Evolutionary conservation across 1,140 invertebrate genomes (phyloP), one percentile per base, ranked within the genome.

Genomic region (Anastrepha ludens): DNA sequence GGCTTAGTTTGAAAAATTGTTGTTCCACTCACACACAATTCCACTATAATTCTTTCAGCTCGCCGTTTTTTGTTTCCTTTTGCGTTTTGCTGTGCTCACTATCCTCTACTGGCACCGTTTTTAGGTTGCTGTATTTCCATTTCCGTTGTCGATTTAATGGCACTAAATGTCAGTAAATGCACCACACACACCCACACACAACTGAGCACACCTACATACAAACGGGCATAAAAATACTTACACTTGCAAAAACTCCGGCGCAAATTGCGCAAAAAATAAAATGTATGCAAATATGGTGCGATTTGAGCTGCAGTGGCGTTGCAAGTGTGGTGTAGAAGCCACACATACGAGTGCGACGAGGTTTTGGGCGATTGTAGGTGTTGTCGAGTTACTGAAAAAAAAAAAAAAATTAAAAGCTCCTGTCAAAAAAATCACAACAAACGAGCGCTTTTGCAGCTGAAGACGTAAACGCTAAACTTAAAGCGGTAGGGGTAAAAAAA

Each of bases 131-230:
- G 13, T 81, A 55, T 50, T 81, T 81, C 74, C 74, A 81, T 81
- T 81, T 81, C 74, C 74, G 74, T 81, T 81, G 47, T 41, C 74
- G 74, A 81, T 81, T 81, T 55, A 81, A 81, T 81, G 47, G 44
- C 44, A 81, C 74, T 81, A 81, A 81, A 81, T 20, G 47, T 55
- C n/a, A 74, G 70, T 67, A 39, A 67, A 67, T 20, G 39, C 39
- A 74, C 67, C 17, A 11, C 44, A 58, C 17, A 11, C n/a, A 39
- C 47, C 17, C 9, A 74, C 70, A 20, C 50, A 55, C 74, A 50
- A 17, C 44, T 20, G 11, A 13, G 44, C 74, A 15, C 44, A 20
- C 15, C 15, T 44, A 55, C 17, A 81, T 81, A 41, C 47, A 81
- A 44, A 74, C 39, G 29, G 29, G 29, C 0, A 29, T 29, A 29